Base-by-base conservation (phyloP, 2,888 invertebrate species). In the Empis stercorea region DNA sequence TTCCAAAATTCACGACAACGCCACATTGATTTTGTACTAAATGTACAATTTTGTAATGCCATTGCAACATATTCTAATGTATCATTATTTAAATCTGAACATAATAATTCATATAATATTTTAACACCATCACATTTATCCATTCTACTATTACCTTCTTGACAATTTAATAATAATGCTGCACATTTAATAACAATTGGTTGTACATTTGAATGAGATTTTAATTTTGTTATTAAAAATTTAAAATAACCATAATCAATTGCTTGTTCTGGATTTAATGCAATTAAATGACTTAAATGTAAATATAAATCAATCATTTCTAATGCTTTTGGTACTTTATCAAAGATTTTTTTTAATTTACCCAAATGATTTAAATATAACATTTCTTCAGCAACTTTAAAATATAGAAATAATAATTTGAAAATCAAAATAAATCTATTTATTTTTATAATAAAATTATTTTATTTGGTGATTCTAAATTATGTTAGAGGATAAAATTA, bases 131-230 rank as follows among this genome's bases (percentile, higher is more conserved):
- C 61, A 1, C 55, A 34, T 3, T 52, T 47, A 40, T 62, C 59
- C 27, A 65, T 61, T 10, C 55, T 54, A 0, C 54, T 51, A 36
- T 64, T 62, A 0, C 62, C 67, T 20, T 62, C 58, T 0, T 16
- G 46, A 44, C 64, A 64, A 43, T 62, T 59, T n/a, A 68, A 47
- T 2, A 66, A 42, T 38, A 68, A 49, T 0, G 61, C 62, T 15
- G 67, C 63, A 6, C 65, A 65, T 53, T 67, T 66, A 54, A 63
- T 53, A 13, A 57, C 51, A 51, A 59, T 50, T n/a, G 56, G 51
- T 41, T 51, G 51, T 11, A 40, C 17, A 1, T 23, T 3, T n/a
- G 51, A 46, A 4, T 10, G 49, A 49, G 2, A 52, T 45, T 0
- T 32, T 4, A n/a, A 65, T 59, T 23, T 64, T 54, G 5, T 36